phyloP scores from a whole-genome alignment of 2,113 vertebrate genomes.

The Anseranas semipalmata region DNA sequence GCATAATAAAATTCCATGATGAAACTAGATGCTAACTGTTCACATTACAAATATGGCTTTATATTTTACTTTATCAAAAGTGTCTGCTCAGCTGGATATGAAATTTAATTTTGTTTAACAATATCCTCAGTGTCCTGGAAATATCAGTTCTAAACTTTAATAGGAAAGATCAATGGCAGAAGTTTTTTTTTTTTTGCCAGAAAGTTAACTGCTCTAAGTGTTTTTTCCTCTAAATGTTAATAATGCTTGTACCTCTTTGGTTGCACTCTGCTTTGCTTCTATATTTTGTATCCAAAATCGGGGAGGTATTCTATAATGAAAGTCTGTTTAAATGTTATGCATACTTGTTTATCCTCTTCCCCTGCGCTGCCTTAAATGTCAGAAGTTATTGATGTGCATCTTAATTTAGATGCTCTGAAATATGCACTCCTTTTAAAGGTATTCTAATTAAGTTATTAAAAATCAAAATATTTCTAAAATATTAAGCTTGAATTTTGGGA shows the following conservation, averaged over 20 bases:
- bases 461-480: neutral
- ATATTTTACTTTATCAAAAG: neutral
- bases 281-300: neutral
- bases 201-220: neutral
- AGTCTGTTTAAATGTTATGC: neutral
- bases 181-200: neutral
- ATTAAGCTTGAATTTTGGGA: neutral
- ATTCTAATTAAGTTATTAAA: neutral
- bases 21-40: neutral
- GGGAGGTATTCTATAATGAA: neutral
- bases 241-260: neutral
- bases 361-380: conserved; percentile 6
- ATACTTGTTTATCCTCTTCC: conserved; percentile 22
- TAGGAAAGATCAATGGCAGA: neutral
- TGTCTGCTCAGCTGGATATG: neutral
- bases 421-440: neutral
- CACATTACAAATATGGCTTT: neutral
- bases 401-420: conserved; percentile 20
- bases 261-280: neutral
- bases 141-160: neutral
- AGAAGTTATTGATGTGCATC: neutral
- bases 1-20: neutral
- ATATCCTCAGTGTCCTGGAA: neutral
- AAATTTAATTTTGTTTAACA: neutral
- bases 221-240: neutral